phyloP scores from a whole-genome alignment of 1,140 invertebrate genomes.

The Drosophila seguyi region DNA sequence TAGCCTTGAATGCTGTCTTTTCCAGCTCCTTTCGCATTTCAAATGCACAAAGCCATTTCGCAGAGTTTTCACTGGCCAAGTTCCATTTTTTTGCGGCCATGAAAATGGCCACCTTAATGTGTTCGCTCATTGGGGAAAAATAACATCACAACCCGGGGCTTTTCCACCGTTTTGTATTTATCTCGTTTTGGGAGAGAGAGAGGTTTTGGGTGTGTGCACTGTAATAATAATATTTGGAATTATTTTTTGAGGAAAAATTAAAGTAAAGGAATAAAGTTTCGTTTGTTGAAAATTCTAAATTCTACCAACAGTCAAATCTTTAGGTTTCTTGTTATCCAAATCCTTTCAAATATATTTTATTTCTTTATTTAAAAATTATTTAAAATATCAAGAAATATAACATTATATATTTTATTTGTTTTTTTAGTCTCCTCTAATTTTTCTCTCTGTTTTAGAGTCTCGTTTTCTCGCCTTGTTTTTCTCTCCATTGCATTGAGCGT shows the following conservation, averaged over 20 bases:
- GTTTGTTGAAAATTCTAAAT: too few relatives aligned
- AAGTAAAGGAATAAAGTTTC: too few relatives aligned
- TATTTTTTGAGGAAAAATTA: too few relatives aligned
- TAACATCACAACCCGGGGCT: not conserved
- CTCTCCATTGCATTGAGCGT: constrained; percentile 24
- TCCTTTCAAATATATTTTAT: too few relatives aligned
- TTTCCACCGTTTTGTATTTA: not conserved
- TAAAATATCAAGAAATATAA: too few relatives aligned
- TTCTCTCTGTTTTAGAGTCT: not conserved
- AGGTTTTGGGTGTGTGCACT: not conserved
- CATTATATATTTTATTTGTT: too few relatives aligned
- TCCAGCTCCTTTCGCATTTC: constrained; percentile 9
- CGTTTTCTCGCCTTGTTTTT: constrained; percentile 5
- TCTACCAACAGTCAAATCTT: too few relatives aligned
- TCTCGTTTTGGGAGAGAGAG: not conserved
- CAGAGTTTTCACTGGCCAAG: not conserved
- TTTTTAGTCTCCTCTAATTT: not conserved
- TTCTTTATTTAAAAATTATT: too few relatives aligned
- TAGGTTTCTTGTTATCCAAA: too few relatives aligned
- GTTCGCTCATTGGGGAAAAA: constrained; percentile 21
- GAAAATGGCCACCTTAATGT: constrained; percentile 34
- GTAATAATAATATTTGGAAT: too few relatives aligned
- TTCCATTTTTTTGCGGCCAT: constrained; percentile 31
- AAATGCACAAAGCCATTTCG: constrained; percentile 37
- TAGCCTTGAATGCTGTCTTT: not conserved